Evolutionary conservation across 2,888 invertebrate species (phyloP), one percentile per base, ranked within the genome.

Genomic region (Callimorpha dominula): DNA sequence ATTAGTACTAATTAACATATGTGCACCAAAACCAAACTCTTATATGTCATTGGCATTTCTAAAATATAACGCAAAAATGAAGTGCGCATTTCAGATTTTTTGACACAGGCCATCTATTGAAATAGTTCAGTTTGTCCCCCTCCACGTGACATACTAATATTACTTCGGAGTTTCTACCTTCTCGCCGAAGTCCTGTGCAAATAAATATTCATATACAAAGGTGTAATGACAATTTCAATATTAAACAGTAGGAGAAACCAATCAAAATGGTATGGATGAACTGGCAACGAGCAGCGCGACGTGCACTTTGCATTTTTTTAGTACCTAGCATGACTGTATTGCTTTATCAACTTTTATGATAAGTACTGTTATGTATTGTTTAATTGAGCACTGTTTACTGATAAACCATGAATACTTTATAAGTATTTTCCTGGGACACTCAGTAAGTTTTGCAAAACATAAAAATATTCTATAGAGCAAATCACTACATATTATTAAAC

Each of bases 261-360:
- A 73, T 69, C 68, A 72, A 74, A 75, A 71, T 68, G 46, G 62
- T 77, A 71, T 69, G 52, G 42, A 50, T 42, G 63, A 62, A 46
- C 43, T 73, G 65, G 50, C 52, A 65, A 46, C 50, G 65, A 65
- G 62, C 69, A 62, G 64, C 57, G 60, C 52, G 65, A 46, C 50
- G 65, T 69, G 62, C 69, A 62, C 68, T 49, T 20, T 60, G 9
- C 42, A 71, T 65, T 62, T 71, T 65, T 62, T 71, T 75, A 46
- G 43, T 46, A 46, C 75, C 77, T 73, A 62, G 72, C 73, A 72
- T 81, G 78, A 81, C 73, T 75, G 81, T 79, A 79, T 83, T 81
- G 68, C 75, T 84, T 81, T 78, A 83, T 78, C 43, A 46, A 46
- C 43, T 46, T 6, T 46, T 46, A 46, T 46, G 43, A 46, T 46